Percentiles rank a stretch among this genome's conserved stretches.
These are phyloP conservation scores for Tympanuchus pallidicinctus DNA, from an alignment of 2,113 vertebrate genomes.

Conservation along the genomic window DNA sequence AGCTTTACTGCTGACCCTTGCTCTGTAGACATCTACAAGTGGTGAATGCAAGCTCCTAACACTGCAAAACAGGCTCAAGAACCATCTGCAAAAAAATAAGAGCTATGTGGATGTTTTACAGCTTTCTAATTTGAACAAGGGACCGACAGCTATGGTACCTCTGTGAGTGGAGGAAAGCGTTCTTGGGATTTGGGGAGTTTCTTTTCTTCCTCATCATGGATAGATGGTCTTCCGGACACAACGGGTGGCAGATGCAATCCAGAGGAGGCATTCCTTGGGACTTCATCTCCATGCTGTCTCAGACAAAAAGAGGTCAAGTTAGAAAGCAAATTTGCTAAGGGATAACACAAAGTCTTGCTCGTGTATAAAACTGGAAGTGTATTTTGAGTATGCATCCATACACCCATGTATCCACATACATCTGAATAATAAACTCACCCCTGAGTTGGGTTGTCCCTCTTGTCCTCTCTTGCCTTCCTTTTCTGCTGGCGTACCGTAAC, in stretches of 20 bases:
- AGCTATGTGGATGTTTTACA: background rate
- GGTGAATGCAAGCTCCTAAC: background rate
- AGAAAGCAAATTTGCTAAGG: background rate
- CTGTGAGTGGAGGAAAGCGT: background rate
- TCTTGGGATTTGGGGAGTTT: background rate
- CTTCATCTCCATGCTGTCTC: background rate
- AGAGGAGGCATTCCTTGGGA: background rate
- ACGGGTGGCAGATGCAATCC: background rate
- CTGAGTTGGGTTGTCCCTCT: background rate
- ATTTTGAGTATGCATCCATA: background rate
- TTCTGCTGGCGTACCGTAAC: background rate
- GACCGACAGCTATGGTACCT: background rate
- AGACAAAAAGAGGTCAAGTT: background rate
- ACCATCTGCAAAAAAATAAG: background rate
- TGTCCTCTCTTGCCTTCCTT: background rate
- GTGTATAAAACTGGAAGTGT: conserved; percentile 36
- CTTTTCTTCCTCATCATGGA: background rate
- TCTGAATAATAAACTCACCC: conserved; percentile 47
- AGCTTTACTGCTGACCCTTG: background rate
- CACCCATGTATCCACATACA: too few relatives aligned
- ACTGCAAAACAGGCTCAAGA: background rate
- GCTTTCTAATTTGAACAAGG: background rate
- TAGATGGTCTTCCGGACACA: background rate
- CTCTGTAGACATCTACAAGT: background rate
- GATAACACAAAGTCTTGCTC: conserved; percentile 44